phyloP scores from a whole-genome alignment of 2,888 invertebrate species.

The Coremacera marginata region DNA sequence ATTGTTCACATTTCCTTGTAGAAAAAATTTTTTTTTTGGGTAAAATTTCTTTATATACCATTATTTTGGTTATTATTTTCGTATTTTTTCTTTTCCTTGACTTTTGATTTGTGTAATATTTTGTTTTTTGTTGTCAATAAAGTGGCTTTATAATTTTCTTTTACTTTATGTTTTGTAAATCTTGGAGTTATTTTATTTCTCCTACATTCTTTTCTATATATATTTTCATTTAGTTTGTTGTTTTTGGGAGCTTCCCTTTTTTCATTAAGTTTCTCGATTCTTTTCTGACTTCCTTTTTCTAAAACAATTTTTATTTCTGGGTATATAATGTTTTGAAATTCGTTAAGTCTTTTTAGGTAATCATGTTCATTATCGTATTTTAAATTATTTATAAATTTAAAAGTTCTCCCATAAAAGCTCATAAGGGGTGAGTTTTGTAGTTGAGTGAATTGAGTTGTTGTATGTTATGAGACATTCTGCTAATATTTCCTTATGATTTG shows the following conservation, averaged over 20 bases:
- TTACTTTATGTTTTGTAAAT: slow-evolving; percentile 33
- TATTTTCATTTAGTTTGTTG: slow-evolving; percentile 12
- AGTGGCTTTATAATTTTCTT: slow-evolving; percentile 33
- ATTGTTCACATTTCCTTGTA: too few relatives aligned
- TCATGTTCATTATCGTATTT: too few relatives aligned
- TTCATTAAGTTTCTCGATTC: slow-evolving; percentile 40
- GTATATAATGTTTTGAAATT: slow-evolving; percentile 40
- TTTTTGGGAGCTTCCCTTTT: slow-evolving; percentile 24
- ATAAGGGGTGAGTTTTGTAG: slow-evolving; percentile 28
- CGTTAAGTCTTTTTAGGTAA: too few relatives aligned
- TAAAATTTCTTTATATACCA: too few relatives aligned
- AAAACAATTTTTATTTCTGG: slow-evolving; percentile 30
- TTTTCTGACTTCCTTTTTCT: background rate
- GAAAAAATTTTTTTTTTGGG: too few relatives aligned
- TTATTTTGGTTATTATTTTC: too few relatives aligned
- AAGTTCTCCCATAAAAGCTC: slow-evolving; percentile 44
- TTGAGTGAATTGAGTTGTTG: too few relatives aligned
- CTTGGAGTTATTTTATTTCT: slow-evolving; percentile 30
- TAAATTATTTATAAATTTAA: too few relatives aligned
- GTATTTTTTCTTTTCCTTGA: slow-evolving; percentile 7
- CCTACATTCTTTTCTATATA: slow-evolving; percentile 41
- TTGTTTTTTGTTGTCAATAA: slow-evolving; percentile 38
- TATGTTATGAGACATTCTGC: too few relatives aligned
- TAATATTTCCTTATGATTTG: too few relatives aligned
- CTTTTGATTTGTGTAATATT: slow-evolving; percentile 44